Base-by-base conservation (phyloP, 2,888 invertebrate genomes). In the Teleiodes luculella region DNA sequence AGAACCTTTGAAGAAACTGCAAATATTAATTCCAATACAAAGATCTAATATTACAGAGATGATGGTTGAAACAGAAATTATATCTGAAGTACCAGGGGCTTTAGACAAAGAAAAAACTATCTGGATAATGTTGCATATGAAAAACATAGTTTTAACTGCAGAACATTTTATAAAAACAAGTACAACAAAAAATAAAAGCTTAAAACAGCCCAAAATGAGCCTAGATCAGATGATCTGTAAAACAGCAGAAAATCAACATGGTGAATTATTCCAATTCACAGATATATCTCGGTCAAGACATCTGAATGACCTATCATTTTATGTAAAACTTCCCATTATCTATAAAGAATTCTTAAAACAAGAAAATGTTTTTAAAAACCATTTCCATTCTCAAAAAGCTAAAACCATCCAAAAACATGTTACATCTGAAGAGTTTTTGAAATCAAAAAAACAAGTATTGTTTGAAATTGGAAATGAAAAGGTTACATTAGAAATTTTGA, bases 141-240 rank as follows among this genome's bases (percentile, higher is more conserved):
- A 80, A 57, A 53, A 61, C 33, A 60, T 78, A 2, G 43, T 51
- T 18, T 47, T 88, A 20, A 67, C 67, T 46, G 70, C 81, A 0
- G 83, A 86, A 63, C 70, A 85, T 56, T 87, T 88, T 52, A 78
- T 86, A 10, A 77, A 68, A 61, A 64, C 60, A 18, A 52, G 59
- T 4, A 55, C 60, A 37, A 63, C 60, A 7, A 58, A 60, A 24
- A 62, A 64, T 37, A 58, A 56, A 53, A 59, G 45, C 52, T 58
- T 76, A 2, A 80, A 76, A 56, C 61, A 70, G n/a, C 37, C 64
- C 2, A 58, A 60, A 14, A 64, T 63, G 35, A 52, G 67, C 20
- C 54, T 75, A n/a, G 65, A 74, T n/a, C 64, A 74, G 37, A 55
- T 72, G 16, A 68, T 86, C 43, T 54, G 59, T 4, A 63, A 76